Evolutionary conservation across 30 jellyfish, hydroid and myxozoan species (phyloP), one percentile per base, ranked within the genome.

Genomic region (Hydractinia symbiolongicarpus): DNA sequence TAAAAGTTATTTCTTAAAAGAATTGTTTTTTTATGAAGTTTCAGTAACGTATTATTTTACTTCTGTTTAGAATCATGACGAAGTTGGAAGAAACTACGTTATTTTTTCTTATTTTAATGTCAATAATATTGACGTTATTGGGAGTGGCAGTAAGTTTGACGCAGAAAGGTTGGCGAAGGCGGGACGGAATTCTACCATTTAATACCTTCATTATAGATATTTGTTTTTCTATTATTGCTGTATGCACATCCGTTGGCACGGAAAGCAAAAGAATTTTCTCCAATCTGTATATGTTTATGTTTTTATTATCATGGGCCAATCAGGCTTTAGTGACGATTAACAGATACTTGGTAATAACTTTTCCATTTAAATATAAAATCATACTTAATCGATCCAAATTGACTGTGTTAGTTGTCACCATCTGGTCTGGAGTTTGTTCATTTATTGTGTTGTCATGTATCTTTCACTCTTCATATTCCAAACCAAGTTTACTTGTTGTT

Each of bases 271-370:
- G 67, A 16, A 7, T 21, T 5, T 5, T 70, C 49, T 7, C 70
- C 9, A 70, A 17, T 16, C 30, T 70, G 55, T 15, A 17, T 8
- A 17, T 70, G 67, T 70, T 70, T 70, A 52, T 70, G 21, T 70
- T 70, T 21, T 21, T 70, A 54, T 15, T 70, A 52, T 70, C 79
- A 5, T 70, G 79, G 79, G 79, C n/a, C n/a, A n/a, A n/a, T n/a
- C n/a, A n/a, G n/a, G n/a, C n/a, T n/a, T n/a, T n/a, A n/a, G n/a
- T n/a, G 5, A 50, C 79, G 21, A 14, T 70, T 14, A 70, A 70
- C 49, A 54, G 79, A 21, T 70, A 70, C 49, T 20, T 70, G 7
- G 79, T 70, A 21, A 70, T 70, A 54, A 70, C 13, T 20, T 70
- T 15, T 70, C 79, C 79, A 5, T 70, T 70, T 16, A 50, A 17